These are phyloP conservation scores for Brachystomella parvula DNA, from an alignment of 1,140 invertebrate species.

Conservation along the genomic window DNA sequence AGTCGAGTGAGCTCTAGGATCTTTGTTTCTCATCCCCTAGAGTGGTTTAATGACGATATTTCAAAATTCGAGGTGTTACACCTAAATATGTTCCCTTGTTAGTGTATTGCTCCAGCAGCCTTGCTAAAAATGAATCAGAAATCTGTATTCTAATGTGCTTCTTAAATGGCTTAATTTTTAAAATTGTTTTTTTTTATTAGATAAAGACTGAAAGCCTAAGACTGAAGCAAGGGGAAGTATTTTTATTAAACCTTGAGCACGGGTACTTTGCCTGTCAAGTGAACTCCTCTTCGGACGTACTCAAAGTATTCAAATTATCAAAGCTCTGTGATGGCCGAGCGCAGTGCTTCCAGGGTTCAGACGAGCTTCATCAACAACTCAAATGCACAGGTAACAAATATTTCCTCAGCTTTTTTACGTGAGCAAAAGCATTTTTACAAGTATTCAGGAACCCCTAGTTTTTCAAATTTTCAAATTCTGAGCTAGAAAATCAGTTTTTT, in stretches of 20 bases:
- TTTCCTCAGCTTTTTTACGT: too few relatives aligned
- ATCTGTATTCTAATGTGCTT: not conserved
- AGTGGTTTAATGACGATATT: too few relatives aligned
- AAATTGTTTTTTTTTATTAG: not conserved
- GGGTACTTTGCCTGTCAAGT: constrained; percentile 18
- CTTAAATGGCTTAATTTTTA: not conserved
- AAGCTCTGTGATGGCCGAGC: not conserved
- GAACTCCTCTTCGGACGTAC: constrained; percentile 3
- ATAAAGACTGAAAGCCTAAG: constrained; percentile 11
- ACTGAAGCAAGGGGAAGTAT: constrained; percentile 6
- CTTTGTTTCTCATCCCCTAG: too few relatives aligned
- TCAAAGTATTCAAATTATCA: constrained; percentile 8
- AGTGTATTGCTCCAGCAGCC: too few relatives aligned
- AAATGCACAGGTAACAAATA: constrained; percentile 10
- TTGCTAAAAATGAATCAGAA: not conserved
- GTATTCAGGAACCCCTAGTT: too few relatives aligned
- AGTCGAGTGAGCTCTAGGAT: too few relatives aligned
- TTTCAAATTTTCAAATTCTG: too few relatives aligned
- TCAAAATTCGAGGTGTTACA: too few relatives aligned
- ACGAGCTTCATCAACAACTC: constrained; percentile 3
- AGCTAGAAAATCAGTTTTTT: too few relatives aligned
- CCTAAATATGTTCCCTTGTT: too few relatives aligned
- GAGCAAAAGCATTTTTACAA: too few relatives aligned
- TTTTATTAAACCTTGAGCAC: constrained; percentile 6
- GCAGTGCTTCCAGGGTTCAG: constrained; percentile 9